A percentile compares a stretch with the other conserved stretches of the same genome.
These are phyloP conservation scores for Patella depressa DNA, from an alignment of 2,888 invertebrate species.

Conservation along the genomic window DNA sequence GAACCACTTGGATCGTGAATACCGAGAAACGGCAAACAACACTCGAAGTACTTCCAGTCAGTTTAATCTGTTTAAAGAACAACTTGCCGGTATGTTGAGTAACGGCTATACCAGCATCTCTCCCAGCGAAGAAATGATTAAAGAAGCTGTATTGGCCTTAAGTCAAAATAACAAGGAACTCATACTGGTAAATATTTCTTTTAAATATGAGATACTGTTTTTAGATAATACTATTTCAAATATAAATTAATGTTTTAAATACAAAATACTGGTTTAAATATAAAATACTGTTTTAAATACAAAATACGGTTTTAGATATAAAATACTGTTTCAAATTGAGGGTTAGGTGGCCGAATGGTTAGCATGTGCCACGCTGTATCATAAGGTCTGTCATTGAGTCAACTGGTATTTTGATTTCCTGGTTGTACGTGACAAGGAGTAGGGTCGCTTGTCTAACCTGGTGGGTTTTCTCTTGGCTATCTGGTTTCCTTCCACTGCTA, in stretches of 20 bases:
- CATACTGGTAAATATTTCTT: constrained; percentile 50
- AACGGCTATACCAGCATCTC: constrained; percentile 47
- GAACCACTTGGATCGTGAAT: constrained; percentile 43
- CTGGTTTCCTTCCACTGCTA: too few species aligned
- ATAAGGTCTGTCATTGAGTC: too few species aligned
- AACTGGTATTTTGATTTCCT: too few species aligned
- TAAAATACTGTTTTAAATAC: too few species aligned
- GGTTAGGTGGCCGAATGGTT: too few species aligned
- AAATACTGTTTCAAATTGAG: too few species aligned
- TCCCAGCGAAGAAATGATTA: constrained; percentile 63
- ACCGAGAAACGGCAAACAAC: constrained; percentile 43
- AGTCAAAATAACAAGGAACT: constrained; percentile 52
- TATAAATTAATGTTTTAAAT: background rate
- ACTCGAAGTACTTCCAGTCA: constrained; percentile 49
- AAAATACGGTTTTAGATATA: too few species aligned
- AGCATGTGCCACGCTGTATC: too few species aligned
- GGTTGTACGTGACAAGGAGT: too few species aligned
- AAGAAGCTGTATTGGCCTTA: constrained; percentile 54
- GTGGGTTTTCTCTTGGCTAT: too few species aligned
- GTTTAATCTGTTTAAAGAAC: constrained; percentile 60
- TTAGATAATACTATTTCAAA: background rate
- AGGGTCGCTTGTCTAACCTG: too few species aligned
- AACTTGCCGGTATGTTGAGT: constrained; percentile 61
- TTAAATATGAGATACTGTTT: background rate
- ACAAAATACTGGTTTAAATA: too few species aligned